phyloP scores from a whole-genome alignment of 2,113 vertebrate genomes.

The Cavia porcellus region DNA sequence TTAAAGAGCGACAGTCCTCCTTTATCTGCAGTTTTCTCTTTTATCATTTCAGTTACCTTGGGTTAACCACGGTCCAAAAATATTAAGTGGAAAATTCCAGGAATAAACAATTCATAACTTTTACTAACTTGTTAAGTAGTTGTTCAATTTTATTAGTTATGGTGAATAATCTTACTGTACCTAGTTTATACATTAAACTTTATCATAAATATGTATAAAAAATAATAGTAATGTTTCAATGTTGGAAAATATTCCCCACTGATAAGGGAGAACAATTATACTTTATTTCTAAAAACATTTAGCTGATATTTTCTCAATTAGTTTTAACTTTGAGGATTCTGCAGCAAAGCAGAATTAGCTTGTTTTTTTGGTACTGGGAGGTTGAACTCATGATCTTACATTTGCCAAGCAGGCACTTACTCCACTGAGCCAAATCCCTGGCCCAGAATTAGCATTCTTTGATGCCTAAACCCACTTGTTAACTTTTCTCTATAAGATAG shows the following conservation, averaged over 20 bases:
- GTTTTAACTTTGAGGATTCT: slow-evolving; percentile 53
- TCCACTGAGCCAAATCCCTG: too few species aligned
- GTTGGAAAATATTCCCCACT: background rate
- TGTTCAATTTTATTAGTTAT: background rate
- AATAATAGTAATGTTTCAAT: background rate
- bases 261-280: background rate
- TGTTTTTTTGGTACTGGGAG: too few species aligned
- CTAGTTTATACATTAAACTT: background rate
- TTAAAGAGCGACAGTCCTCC: background rate
- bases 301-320: slow-evolving; percentile 29
- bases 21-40: background rate
- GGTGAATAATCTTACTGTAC: background rate
- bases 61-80: background rate
- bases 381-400: too few species aligned
- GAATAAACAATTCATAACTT: background rate
- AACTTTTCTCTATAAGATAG: slow-evolving; percentile 14
- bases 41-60: background rate
- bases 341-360: slow-evolving; percentile 29
- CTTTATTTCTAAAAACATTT: background rate
- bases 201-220: background rate
- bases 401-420: too few species aligned
- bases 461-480: background rate
- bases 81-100: background rate
- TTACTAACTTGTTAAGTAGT: background rate
- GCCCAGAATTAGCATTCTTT: background rate